Percentiles rank a stretch among this genome's conserved stretches.
Evolutionary conservation across 2,797 vertebrate species (phyloP).

Genomic region (Centroberyx gerrardi): DNA sequence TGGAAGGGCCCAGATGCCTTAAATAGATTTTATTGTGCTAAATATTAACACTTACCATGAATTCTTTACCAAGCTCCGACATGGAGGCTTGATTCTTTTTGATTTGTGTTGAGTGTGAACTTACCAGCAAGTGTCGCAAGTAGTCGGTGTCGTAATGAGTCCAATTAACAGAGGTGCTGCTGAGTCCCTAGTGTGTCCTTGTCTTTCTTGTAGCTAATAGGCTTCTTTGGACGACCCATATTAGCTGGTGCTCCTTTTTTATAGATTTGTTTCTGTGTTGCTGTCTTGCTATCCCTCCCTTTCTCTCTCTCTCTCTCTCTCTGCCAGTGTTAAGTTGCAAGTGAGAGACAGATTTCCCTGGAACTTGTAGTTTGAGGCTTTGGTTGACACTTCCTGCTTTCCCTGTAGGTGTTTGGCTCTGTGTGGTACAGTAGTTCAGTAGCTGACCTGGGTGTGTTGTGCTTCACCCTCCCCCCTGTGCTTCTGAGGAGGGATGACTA

Average conservation of each 20-base stretch:
- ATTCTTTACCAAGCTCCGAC: slow-evolving; percentile 26
- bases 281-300: slow-evolving; percentile 23
- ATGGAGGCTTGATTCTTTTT: slow-evolving; percentile 21
- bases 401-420: slow-evolving; percentile 59
- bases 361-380: slow-evolving; percentile 60
- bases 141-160: slow-evolving; percentile 50
- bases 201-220: slow-evolving; percentile 44
- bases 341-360: slow-evolving; percentile 69
- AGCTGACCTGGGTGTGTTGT: slow-evolving; percentile 61
- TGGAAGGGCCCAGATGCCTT: slow-evolving; percentile 7
- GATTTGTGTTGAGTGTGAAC: slow-evolving; percentile 34
- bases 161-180: slow-evolving; percentile 66
- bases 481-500: slow-evolving; percentile 71
- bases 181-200: slow-evolving; percentile 56
- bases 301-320: slow-evolving; percentile 57
- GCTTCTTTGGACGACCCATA: slow-evolving; percentile 32
- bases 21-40: slow-evolving; percentile 9
- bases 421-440: slow-evolving; percentile 61
- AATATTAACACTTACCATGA: slow-evolving; percentile 5
- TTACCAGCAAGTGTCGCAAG: background rate
- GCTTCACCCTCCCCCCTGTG: slow-evolving; percentile 32
- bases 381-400: slow-evolving; percentile 57
- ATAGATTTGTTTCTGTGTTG: slow-evolving; percentile 49
- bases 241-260: slow-evolving; percentile 34
- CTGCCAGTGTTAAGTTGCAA: slow-evolving; percentile 31